Base-by-base conservation (phyloP, 2,888 invertebrate species). In the Drosophila tripunctata region DNA sequence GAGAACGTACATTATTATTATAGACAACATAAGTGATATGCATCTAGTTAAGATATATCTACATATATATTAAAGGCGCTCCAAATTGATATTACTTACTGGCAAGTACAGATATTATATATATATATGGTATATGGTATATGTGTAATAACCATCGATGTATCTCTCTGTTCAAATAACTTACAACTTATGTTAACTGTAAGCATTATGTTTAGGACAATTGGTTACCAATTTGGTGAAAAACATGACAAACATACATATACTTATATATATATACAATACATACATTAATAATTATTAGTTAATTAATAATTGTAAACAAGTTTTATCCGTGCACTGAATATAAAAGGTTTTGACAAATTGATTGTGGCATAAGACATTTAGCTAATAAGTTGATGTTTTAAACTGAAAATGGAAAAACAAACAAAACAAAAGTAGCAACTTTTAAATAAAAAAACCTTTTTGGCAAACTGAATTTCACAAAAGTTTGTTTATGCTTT, bases 341-440 rank as follows among this genome's bases (percentile, higher is more conserved):
- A 72, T 70, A 73, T 67, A 68, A 74, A 78, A 75, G 73, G 74
- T 75, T 71, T 79, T 75, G 75, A 74, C n/a, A 77, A 77, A 72
- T 67, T 73, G 62, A 70, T 75, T 84, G 79, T 81, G 73, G 63
- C 65, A 67, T 68, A 71, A 76, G n/a, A 50, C 48, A 72, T 82
- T 73, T 82, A 87, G 67, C 73, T 78, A 65, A 67, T 79, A 81
- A 83, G 78, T 88, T 86, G 86, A 87, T 88, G 90, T 90, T 89
- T 87, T 78, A 85, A 81, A 76, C 73, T 2, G 8, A 78, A 80
- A 65, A 56, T 48, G 58, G 35, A 33, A 33, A 22, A 33, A 22
- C 31, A 19, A 38, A 12, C 38, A 27, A 40, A 51, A 19, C 12
- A 38, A 27, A 60, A 57, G 81, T 78, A 57, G 74, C 63, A 67